Evolutionary conservation across 2,797 vertebrate species (phyloP), one percentile per base, ranked within the genome.

Genomic region (Furcifer pardalis): DNA sequence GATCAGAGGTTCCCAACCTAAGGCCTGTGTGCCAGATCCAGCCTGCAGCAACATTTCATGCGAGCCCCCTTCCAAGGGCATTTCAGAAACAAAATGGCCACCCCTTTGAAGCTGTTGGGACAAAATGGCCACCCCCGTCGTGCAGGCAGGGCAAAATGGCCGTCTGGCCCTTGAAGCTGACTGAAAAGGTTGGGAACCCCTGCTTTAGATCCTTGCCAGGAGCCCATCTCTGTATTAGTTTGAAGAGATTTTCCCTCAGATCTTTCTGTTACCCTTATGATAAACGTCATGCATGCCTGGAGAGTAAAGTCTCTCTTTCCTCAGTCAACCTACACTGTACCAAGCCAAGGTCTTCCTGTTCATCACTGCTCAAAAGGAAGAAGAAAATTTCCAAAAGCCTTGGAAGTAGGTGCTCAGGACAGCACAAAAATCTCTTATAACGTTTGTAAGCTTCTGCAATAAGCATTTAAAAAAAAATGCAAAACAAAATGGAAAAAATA

Each of bases 371-470:
- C 17, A 52, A 49, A 49, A n/a, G 32, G 17, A 83, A 85, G 77
- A 75, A 46, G 71, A 86, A 86, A 77, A 86, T 10, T 49, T 82
- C 73, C 65, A n/a, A 71, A 76, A 62, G 52, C 63, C 73, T 82
- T 59, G 25, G 25, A 77, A 44, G 25, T 35, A 71, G 68, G 65
- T 65, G 65, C 42, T 72, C 44, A 73, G 66, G 44, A 77, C 32
- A 77, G 82, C 66, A 44, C 69, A 72, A n/a, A 71, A 72, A 71
- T 72, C n/a, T 56, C 72, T 84, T 77, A 66, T 56, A 83, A 42
- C 42, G 63, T 81, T 77, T 65, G 71, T 23, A 25, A 56, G 74
- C 63, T 19, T 23, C n/a, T 17, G 19, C 37, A 35, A 32, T 37
- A 52, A 27, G 23, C 37, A 42, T 27, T 46, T 13, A 62, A 19